These are phyloP conservation scores for Polyommatus iphigenia DNA, from an alignment of 2,888 invertebrate species.

Conservation along the genomic window DNA sequence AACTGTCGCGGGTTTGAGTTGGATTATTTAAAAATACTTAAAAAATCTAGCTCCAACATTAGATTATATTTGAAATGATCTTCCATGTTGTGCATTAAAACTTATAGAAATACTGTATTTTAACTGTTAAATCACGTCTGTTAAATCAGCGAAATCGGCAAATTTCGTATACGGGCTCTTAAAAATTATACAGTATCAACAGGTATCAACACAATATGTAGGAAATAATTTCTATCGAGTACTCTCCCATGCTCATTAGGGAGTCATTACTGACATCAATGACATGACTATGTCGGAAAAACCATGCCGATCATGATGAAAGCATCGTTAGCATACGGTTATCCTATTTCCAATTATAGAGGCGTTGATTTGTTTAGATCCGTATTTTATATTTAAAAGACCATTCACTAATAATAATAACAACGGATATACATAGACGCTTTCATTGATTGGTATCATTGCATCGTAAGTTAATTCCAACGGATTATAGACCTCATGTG, in stretches of 20 bases:
- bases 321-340: neutral
- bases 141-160: too few species aligned
- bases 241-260: neutral
- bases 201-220: neutral
- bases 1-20: too few species aligned
- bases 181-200: too few species aligned
- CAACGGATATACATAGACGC: neutral
- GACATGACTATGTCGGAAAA: neutral
- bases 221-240: neutral
- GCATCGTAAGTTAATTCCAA: neutral
- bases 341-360: neutral
- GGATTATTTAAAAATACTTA: too few species aligned
- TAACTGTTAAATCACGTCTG: too few species aligned
- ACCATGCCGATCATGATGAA: neutral
- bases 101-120: too few species aligned
- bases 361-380: neutral
- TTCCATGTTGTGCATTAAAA: too few species aligned
- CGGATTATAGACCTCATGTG: conserved; percentile 10
- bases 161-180: too few species aligned
- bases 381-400: neutral
- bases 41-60: too few species aligned
- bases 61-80: too few species aligned
- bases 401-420: neutral
- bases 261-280: neutral
- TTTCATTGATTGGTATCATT: conserved; percentile 5